A percentile compares a stretch with the other conserved stretches of the same genome.
These are phyloP conservation scores for Triplophysa dalaica DNA, from an alignment of 2,113 vertebrate species.

Conservation along the genomic window DNA sequence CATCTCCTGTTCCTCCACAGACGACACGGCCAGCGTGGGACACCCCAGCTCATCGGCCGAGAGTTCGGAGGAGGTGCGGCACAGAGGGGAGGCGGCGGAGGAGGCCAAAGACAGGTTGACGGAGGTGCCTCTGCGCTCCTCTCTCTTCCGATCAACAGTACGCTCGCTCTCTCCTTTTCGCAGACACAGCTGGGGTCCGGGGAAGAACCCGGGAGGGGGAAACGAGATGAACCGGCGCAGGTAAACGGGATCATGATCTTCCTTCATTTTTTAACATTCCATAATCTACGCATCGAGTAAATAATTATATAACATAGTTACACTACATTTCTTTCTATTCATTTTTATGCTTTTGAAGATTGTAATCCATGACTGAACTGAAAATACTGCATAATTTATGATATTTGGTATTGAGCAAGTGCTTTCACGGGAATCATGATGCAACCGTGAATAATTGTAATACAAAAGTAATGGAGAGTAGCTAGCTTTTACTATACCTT, in stretches of 20 bases:
- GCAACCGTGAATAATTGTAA: no score
- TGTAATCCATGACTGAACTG: no score
- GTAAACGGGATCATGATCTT: constrained; percentile 66
- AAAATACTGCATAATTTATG: no score
- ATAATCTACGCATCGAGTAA: no score
- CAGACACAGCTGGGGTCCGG: constrained; percentile 95
- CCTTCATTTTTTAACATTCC: background rate
- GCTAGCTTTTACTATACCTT: no score
- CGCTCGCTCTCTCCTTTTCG: constrained; percentile 89
- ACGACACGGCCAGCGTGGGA: constrained; percentile 85
- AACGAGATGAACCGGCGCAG: constrained; percentile 91
- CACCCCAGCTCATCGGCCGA: constrained; percentile 82
- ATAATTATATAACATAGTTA: background rate
- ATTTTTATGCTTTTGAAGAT: no score
- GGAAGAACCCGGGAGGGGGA: constrained; percentile 83
- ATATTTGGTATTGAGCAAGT: no score
- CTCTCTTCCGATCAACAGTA: constrained; percentile 73
- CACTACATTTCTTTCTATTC: background rate
- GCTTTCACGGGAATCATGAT: no score
- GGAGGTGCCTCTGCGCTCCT: constrained; percentile 75
- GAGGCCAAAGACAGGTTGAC: constrained; percentile 89
- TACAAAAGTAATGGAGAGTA: no score
- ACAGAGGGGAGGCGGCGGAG: constrained; percentile 80
- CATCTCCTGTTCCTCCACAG: constrained; percentile 85
- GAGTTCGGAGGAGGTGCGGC: constrained; percentile 58